Evolutionary conservation across 2,888 invertebrate genomes (phyloP).

Genomic region (Sinopyrophorus schimmeli): DNA sequence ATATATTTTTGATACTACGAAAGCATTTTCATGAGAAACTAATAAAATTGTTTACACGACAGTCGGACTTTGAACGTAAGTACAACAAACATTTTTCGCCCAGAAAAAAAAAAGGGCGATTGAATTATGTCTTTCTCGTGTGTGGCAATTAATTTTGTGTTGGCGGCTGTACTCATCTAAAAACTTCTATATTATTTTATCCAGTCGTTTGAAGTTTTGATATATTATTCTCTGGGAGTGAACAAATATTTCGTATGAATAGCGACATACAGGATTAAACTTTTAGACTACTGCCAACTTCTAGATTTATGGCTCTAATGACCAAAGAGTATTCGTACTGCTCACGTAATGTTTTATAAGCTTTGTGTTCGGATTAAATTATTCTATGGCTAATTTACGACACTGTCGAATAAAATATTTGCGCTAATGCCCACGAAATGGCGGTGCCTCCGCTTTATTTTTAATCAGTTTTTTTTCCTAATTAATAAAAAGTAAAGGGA

Average conservation of each 20-base stretch:
- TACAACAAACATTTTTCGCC: too few species aligned
- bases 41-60: too few species aligned
- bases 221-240: slow-evolving; percentile 37
- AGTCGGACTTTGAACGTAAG: too few species aligned
- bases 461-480: too few species aligned
- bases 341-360: slow-evolving; percentile 24
- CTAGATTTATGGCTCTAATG: slow-evolving; percentile 47
- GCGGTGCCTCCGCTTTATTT: too few species aligned
- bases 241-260: slow-evolving; percentile 45
- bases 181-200: slow-evolving; percentile 30
- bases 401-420: too few species aligned
- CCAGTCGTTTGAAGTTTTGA: slow-evolving; percentile 38
- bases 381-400: slow-evolving; percentile 6
- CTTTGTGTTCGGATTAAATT: slow-evolving; percentile 15
- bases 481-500: too few species aligned
- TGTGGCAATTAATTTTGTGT: slow-evolving; percentile 25
- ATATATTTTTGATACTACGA: too few species aligned
- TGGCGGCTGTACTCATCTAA: slow-evolving; percentile 12
- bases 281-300: slow-evolving; percentile 47
- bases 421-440: too few species aligned
- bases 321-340: slow-evolving; percentile 38
- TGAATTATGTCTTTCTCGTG: slow-evolving; percentile 13
- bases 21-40: too few species aligned
- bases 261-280: slow-evolving; percentile 47
- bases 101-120: too few species aligned